phyloP scores from a whole-genome alignment of 2,888 invertebrate species.

The Ennomos erosarius region DNA sequence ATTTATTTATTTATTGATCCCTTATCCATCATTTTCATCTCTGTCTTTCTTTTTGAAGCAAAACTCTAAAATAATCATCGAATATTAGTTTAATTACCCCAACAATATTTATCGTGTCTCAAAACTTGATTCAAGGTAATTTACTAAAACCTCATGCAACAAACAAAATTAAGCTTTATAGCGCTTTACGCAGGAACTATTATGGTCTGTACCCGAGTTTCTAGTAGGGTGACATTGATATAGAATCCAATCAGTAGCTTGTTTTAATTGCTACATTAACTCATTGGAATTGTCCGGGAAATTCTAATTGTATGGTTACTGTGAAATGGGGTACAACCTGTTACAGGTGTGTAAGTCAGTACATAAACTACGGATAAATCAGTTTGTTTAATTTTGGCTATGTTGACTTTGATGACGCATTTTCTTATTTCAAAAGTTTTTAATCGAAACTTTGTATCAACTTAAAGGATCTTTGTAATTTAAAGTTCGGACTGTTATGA shows the following conservation, averaged over 20 bases:
- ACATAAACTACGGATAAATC: neutral
- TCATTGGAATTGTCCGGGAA: slow-evolving; percentile 54
- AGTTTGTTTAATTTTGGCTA: neutral
- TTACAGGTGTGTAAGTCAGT: slow-evolving; percentile 19
- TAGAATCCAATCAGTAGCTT: slow-evolving; percentile 54
- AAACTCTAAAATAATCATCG: neutral
- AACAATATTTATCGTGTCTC: slow-evolving; percentile 21
- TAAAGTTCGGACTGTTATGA: too few relatives aligned
- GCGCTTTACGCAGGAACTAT: neutral
- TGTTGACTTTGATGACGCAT: too few relatives aligned
- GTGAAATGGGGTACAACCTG: slow-evolving; percentile 44
- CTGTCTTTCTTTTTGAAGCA: too few relatives aligned
- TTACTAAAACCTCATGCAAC: neutral
- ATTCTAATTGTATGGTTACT: slow-evolving; percentile 52
- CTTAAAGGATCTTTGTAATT: too few relatives aligned
- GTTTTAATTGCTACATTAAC: slow-evolving; percentile 57
- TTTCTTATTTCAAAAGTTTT: too few relatives aligned
- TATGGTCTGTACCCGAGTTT: slow-evolving; percentile 11
- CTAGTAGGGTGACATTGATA: slow-evolving; percentile 50
- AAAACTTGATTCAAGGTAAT: slow-evolving; percentile 24
- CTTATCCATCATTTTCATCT: too few relatives aligned
- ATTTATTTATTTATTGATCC: too few relatives aligned
- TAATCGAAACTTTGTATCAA: too few relatives aligned
- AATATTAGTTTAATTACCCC: slow-evolving; percentile 10
- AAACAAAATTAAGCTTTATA: slow-evolving; percentile 4